A percentile compares a stretch with the other conserved stretches of the same genome.
Conservation (phyloP, 2,113 vertebrate species). For the Menura novaehollandiae region DNA sequence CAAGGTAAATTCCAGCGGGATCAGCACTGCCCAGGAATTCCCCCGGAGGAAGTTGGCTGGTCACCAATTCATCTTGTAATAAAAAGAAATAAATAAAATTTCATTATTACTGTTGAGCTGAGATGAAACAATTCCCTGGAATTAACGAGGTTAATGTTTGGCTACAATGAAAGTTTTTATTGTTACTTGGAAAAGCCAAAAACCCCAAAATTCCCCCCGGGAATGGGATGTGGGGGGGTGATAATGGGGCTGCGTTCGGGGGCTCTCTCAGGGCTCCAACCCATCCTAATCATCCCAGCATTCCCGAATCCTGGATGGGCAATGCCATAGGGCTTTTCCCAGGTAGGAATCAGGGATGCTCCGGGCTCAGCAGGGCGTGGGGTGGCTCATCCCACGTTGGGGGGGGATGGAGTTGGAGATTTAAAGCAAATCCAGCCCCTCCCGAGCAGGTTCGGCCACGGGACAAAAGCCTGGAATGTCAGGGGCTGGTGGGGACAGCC, state of each 20-base stretch:
- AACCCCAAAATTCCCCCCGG: not conserved
- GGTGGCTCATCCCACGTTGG: fast-evolving
- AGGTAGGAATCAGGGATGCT: fast-evolving
- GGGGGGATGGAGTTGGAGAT: not conserved
- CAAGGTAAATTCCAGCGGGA: slow-evolving; percentile 68
- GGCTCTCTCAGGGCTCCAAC: not conserved
- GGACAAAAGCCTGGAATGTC: not conserved
- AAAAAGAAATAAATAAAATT: not conserved
- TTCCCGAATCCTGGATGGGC: not conserved
- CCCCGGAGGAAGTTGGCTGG: slow-evolving; percentile 59
- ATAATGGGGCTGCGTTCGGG: not conserved
- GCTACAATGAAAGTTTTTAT: slow-evolving; percentile 67
- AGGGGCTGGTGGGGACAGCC: not conserved
- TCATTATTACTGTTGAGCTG: slow-evolving; percentile 55
- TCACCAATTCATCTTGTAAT: slow-evolving; percentile 66
- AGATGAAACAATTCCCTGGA: slow-evolving; percentile 75
- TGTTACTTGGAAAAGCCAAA: slow-evolving; percentile 64
- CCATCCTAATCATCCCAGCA: fast-evolving
- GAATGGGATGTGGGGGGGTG: not conserved
- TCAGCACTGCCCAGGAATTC: slow-evolving; percentile 50
- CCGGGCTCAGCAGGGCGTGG: not conserved
- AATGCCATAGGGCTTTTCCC: fast-evolving
- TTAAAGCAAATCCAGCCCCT: not conserved
- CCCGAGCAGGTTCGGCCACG: not conserved
- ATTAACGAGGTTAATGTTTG: slow-evolving; percentile 66